Evolutionary conservation across 2,113 vertebrate genomes (phyloP).

Genomic region (Muscicapa adusta): DNA sequence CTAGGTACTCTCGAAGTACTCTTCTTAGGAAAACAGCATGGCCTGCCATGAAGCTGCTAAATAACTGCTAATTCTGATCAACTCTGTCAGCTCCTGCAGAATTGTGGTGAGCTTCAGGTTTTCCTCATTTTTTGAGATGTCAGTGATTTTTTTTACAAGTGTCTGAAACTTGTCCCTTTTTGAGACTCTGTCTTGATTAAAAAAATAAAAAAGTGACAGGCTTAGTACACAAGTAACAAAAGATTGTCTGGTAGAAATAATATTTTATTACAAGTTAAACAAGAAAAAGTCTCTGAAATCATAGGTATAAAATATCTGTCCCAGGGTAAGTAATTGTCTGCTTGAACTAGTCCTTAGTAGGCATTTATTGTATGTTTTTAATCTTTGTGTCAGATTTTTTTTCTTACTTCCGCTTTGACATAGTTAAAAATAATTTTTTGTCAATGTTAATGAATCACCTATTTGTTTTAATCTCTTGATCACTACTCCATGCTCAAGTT

Average conservation of each 20-base stretch:
- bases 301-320: background rate
- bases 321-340: background rate
- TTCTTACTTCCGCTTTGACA: background rate
- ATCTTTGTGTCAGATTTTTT: background rate
- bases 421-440: background rate
- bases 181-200: background rate
- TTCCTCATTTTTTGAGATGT: background rate
- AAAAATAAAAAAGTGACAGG: background rate
- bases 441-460: constrained; percentile 32
- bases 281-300: background rate
- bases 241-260: background rate
- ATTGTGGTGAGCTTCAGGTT: background rate
- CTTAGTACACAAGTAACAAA: background rate
- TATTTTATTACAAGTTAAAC: background rate
- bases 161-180: background rate
- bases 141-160: background rate
- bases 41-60: background rate
- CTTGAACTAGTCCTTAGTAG: background rate
- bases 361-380: background rate
- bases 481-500: constrained; percentile 19
- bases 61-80: background rate
- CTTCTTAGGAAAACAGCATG: background rate
- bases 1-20: accelerated
- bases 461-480: constrained; percentile 50
- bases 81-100: background rate